phyloP scores from a whole-genome alignment of 2,113 vertebrate species.

The Bufo bufo region DNA sequence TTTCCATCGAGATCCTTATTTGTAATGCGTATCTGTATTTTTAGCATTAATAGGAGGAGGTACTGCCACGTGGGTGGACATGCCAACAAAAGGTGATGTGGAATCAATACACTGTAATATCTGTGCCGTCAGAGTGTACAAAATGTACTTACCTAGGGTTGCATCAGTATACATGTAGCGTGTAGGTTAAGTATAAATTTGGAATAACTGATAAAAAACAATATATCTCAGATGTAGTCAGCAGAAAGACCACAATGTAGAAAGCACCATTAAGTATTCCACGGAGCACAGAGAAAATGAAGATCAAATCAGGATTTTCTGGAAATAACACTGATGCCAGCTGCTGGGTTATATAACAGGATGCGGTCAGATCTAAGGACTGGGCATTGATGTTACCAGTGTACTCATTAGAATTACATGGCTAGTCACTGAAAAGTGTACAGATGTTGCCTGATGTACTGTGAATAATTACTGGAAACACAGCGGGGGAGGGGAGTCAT shows the following conservation, averaged over 20 bases:
- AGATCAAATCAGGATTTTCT: background rate
- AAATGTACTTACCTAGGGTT: background rate
- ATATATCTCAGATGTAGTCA: background rate
- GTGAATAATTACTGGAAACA: background rate
- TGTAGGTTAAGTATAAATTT: background rate
- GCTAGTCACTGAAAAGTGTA: background rate
- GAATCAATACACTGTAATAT: background rate
- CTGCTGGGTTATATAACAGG: background rate
- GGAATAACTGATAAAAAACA: background rate
- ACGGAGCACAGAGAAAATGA: background rate
- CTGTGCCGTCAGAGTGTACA: background rate
- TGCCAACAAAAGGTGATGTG: background rate
- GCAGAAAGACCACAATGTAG: no score
- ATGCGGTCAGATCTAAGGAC: background rate
- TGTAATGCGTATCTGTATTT: background rate
- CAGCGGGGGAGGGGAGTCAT: background rate
- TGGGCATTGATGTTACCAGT: background rate
- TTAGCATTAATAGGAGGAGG: background rate
- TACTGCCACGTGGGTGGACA: background rate
- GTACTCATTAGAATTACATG: conserved; percentile 29
- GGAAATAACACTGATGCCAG: background rate
- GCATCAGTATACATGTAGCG: background rate
- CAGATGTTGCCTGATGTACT: conserved; percentile 13
- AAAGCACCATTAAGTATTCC: background rate
- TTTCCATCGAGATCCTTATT: background rate